A percentile compares a stretch with the other conserved stretches of the same genome.
phyloP scores from a whole-genome alignment of 2,888 invertebrate genomes.

The Drosophila limbata region DNA sequence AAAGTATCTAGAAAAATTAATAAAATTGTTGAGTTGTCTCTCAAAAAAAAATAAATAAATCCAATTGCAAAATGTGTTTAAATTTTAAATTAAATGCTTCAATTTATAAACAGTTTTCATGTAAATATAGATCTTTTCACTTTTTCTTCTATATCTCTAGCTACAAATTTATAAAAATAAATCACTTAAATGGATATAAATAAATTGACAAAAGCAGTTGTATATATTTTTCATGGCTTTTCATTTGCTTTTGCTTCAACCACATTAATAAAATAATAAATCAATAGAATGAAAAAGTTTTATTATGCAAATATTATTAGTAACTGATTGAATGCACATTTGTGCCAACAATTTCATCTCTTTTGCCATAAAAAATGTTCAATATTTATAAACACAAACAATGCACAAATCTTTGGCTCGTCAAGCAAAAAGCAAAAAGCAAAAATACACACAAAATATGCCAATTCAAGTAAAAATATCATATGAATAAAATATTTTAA shows the following conservation, averaged over 20 bases:
- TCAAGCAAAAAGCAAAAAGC: conserved; percentile 10
- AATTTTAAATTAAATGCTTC: neutral
- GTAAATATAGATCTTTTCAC: neutral
- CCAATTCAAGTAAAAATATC: conserved; percentile 13
- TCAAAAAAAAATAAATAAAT: neutral
- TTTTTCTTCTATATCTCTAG: neutral
- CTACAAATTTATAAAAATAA: neutral
- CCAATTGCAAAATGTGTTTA: neutral
- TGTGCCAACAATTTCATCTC: conserved; percentile 7
- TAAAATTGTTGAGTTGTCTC: too few species aligned
- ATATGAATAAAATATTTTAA: conserved; percentile 32
- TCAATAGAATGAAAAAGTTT: conserved; percentile 28
- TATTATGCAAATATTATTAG: conserved; percentile 55
- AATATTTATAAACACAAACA: conserved; percentile 44
- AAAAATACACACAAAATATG: conserved; percentile 17
- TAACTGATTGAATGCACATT: conserved; percentile 53
- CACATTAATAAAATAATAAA: conserved; percentile 25
- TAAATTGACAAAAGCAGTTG: conserved; percentile 1
- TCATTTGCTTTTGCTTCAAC: neutral
- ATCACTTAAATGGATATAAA: neutral
- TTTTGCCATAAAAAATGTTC: conserved; percentile 17
- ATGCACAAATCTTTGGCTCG: conserved; percentile 31
- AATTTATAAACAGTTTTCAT: neutral
- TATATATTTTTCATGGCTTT: conserved; percentile 2
- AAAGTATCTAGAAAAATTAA: too few species aligned